phyloP scores from a whole-genome alignment of 2,113 vertebrate species.

The Hydrochoerus hydrochaeris region DNA sequence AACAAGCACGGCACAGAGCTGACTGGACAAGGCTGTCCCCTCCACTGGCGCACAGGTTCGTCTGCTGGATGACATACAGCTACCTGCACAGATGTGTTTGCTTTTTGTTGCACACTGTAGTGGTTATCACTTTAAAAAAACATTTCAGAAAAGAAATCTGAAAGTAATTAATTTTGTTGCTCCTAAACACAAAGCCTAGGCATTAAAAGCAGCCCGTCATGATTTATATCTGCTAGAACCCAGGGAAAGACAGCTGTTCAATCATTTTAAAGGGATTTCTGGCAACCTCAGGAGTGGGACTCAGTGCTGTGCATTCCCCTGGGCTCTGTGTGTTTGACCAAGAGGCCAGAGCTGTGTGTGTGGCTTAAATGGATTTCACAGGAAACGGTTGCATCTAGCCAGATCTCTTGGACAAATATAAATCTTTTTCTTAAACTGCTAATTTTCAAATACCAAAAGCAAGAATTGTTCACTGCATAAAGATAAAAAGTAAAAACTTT shows the following conservation, averaged over 20 bases:
- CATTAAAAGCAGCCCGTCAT: conserved; percentile 20
- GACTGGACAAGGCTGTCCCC: background rate
- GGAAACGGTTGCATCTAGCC: background rate
- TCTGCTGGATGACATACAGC: background rate
- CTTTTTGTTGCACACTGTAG: background rate
- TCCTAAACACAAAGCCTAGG: background rate
- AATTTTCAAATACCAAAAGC: conserved; percentile 5
- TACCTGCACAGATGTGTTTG: conserved; percentile 17
- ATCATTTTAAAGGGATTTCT: conserved; percentile 66
- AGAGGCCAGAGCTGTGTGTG: background rate
- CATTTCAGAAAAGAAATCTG: conserved; percentile 32
- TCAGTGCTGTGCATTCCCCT: background rate
- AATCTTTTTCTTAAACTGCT: conserved; percentile 48
- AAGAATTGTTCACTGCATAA: background rate
- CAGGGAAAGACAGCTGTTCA: conserved; percentile 61
- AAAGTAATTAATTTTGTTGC: conserved; percentile 59
- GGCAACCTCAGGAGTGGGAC: conserved; percentile 17
- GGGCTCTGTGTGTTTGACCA: background rate
- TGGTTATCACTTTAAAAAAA: conserved; percentile 25
- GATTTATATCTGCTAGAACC: conserved; percentile 48
- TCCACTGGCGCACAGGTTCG: background rate
- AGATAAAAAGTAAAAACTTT: background rate
- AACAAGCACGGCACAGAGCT: background rate
- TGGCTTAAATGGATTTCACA: conserved; percentile 28
- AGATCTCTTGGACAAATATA: background rate